phyloP scores from a whole-genome alignment of 2,797 vertebrate genomes.

The Masticophis lateralis region DNA sequence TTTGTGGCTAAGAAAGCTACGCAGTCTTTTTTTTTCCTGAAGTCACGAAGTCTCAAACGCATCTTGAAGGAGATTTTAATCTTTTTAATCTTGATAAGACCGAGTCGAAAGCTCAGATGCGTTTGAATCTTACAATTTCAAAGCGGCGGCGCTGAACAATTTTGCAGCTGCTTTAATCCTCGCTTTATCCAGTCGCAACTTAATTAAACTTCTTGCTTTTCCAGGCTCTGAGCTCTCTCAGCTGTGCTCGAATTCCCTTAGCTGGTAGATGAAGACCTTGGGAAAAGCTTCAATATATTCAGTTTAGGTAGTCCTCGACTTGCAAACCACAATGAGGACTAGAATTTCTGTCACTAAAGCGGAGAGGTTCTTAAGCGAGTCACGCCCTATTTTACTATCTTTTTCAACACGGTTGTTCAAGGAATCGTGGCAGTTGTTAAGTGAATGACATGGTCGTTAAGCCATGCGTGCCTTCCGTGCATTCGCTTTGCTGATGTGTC shows the following conservation, averaged over 20 bases:
- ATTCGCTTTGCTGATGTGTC: no score
- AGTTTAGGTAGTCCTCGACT: neutral
- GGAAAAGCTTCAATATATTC: neutral
- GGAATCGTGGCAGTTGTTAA: neutral
- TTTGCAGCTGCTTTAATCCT: neutral
- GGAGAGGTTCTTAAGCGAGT: neutral
- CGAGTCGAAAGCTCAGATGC: neutral
- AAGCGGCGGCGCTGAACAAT: neutral
- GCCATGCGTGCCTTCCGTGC: no score
- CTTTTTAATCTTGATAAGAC: neutral
- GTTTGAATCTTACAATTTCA: neutral
- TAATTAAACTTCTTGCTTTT: neutral
- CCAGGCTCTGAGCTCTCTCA: neutral
- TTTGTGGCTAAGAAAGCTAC: neutral
- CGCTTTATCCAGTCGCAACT: neutral
- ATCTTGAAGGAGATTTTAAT: neutral
- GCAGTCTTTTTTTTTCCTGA: neutral
- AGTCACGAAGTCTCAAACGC: neutral
- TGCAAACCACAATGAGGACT: neutral
- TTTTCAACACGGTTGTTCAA: neutral
- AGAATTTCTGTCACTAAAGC: neutral
- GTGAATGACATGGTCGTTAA: neutral
- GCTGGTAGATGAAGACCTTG: neutral
- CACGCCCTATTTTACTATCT: neutral
- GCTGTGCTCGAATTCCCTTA: neutral